Conservation (phyloP, 53 echinoderm and acorn worm species). For the Antedon mediterranea region DNA sequence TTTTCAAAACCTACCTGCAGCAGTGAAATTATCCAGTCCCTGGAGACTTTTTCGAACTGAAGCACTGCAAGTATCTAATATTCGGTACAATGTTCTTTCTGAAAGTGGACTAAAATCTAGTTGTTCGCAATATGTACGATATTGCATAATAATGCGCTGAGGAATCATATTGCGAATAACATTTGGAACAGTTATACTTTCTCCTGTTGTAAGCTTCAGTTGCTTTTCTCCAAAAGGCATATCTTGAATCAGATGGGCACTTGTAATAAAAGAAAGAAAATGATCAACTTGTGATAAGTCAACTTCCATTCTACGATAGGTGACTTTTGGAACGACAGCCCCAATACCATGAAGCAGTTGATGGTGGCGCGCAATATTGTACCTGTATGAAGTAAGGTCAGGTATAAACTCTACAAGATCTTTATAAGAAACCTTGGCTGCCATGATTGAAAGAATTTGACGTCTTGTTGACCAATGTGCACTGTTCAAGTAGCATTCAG, state of each 20-base stretch:
- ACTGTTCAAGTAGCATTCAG: too few species aligned
- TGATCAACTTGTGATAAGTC: conserved; percentile 6
- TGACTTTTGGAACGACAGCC: too few species aligned
- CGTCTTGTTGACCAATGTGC: conserved; percentile 6
- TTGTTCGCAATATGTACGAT: conserved; percentile 4
- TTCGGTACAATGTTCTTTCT: too few species aligned
- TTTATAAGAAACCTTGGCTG: not conserved
- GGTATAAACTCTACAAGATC: conserved; percentile 13
- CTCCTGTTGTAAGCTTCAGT: conserved; percentile 5
- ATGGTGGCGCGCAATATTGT: conserved; percentile 12
- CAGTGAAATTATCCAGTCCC: too few species aligned
- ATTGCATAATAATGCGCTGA: not conserved
- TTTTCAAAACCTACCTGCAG: too few species aligned
- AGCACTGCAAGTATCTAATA: too few species aligned
- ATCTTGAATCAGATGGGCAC: conserved; percentile 9
- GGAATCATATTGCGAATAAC: not conserved
- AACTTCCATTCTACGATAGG: conserved; percentile 8
- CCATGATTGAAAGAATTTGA: conserved; percentile 7
- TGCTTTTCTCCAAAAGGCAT: conserved; percentile 7
- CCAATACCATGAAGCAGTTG: conserved; percentile 3
- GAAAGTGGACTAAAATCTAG: too few species aligned
- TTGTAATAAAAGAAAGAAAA: not conserved
- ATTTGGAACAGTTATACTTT: conserved; percentile 11
- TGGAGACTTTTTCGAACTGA: too few species aligned
- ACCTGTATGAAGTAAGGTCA: conserved; percentile 7